Conservation (phyloP, 2,797 vertebrate genomes). For the Huso huso region DNA sequence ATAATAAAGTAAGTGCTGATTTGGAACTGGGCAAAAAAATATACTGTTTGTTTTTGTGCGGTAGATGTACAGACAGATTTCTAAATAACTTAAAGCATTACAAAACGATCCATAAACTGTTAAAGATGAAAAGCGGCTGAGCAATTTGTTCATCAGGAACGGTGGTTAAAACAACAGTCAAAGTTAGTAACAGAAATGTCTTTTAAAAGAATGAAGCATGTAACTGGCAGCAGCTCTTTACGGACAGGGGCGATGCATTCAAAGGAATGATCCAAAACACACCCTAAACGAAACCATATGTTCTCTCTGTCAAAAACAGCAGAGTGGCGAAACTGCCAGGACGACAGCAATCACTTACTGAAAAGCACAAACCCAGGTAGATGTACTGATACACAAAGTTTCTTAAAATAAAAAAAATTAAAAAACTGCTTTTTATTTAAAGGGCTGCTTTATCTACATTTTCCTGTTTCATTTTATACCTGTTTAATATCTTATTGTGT, state of each 20-base stretch:
- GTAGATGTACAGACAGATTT: not conserved
- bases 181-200: conserved; percentile 3
- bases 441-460: too few species aligned
- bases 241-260: conserved; percentile 10
- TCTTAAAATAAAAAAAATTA: too few species aligned
- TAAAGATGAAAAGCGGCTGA: conserved; percentile 11
- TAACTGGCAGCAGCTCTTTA: conserved; percentile 15
- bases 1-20: too few species aligned
- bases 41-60: too few species aligned
- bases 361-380: not conserved
- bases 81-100: conserved; percentile 4
- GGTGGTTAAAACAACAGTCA: conserved; percentile 3
- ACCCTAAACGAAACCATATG: conserved; percentile 18
- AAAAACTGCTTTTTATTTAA: too few species aligned
- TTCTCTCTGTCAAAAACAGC: conserved; percentile 18
- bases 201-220: not conserved
- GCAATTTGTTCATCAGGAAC: conserved; percentile 15
- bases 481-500: too few species aligned
- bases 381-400: not conserved
- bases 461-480: too few species aligned
- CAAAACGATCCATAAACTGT: conserved; percentile 2
- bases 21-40: conserved; percentile 24
- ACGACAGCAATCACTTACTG: not conserved
- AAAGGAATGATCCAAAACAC: conserved; percentile 26
- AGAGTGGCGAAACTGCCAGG: not conserved